A percentile compares a stretch with the other conserved stretches of the same genome.
These are phyloP conservation scores for Dynastes tityus DNA, from an alignment of 2,888 invertebrate genomes.

Conservation along the genomic window DNA sequence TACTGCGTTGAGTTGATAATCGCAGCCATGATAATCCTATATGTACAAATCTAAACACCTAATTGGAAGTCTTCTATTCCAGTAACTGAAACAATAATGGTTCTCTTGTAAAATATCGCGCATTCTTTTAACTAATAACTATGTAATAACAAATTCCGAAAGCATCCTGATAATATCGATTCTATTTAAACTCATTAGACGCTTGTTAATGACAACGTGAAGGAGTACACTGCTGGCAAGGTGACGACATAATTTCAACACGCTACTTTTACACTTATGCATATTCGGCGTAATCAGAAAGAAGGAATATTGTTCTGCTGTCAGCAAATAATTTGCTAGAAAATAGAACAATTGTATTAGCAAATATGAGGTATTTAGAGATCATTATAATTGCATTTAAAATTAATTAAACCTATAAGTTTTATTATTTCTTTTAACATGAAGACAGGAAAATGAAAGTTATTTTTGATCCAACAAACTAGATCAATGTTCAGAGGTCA, in stretches of 20 bases:
- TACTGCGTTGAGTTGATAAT: conserved; percentile 73
- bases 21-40: conserved; percentile 53
- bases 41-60: not conserved
- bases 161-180: too few species aligned
- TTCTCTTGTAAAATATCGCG: not conserved
- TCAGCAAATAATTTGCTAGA: conserved; percentile 22
- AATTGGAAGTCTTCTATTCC: not conserved
- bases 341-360: conserved; percentile 1
- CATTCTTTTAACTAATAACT: not conserved
- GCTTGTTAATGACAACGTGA: too few species aligned
- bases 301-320: not conserved
- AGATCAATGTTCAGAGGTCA: too few species aligned
- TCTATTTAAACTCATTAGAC: too few species aligned
- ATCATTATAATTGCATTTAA: too few species aligned
- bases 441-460: too few species aligned
- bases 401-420: too few species aligned
- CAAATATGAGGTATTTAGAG: too few species aligned
- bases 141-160: too few species aligned
- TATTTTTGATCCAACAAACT: too few species aligned
- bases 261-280: not conserved
- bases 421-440: too few species aligned
- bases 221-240: too few species aligned
- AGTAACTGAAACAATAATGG: conserved; percentile 17
- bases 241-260: not conserved
- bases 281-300: not conserved